These are phyloP conservation scores for Cartodere bifasciata DNA, from an alignment of 2,888 invertebrate species.

Conservation along the genomic window DNA sequence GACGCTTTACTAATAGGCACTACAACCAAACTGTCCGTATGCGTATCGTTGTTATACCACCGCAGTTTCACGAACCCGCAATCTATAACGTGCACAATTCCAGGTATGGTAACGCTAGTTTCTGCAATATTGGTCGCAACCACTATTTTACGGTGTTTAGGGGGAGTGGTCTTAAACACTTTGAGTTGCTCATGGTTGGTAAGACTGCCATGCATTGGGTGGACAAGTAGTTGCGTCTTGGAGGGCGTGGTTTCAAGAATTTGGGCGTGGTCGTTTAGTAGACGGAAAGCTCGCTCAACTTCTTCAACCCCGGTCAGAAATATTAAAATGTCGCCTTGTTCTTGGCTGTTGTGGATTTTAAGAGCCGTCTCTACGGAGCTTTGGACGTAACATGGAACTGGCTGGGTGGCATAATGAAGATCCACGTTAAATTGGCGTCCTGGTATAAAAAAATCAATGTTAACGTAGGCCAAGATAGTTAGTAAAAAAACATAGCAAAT, in stretches of 20 bases:
- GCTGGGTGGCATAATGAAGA: too few species aligned
- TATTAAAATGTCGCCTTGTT: slow-evolving; percentile 76
- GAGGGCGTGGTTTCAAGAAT: slow-evolving; percentile 38
- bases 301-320: slow-evolving; percentile 94
- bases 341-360: slow-evolving; percentile 76
- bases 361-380: slow-evolving; percentile 77
- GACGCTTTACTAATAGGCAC: slow-evolving; percentile 78
- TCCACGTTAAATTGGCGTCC: too few species aligned
- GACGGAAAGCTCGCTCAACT: slow-evolving; percentile 62
- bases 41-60: slow-evolving; percentile 74
- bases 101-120: slow-evolving; percentile 89
- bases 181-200: slow-evolving; percentile 67
- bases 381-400: slow-evolving; percentile 81
- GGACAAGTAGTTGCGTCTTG: slow-evolving; percentile 46
- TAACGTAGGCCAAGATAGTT: too few species aligned
- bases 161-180: slow-evolving; percentile 64
- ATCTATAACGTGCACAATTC: slow-evolving; percentile 87
- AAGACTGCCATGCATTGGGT: slow-evolving; percentile 90
- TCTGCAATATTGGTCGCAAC: slow-evolving; percentile 95
- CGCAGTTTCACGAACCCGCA: slow-evolving; percentile 91
- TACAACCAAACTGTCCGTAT: slow-evolving; percentile 72
- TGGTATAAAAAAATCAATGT: too few species aligned
- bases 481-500: too few species aligned
- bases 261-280: slow-evolving; percentile 49
- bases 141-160: slow-evolving; percentile 73